Conservation (phyloP, 30 jellyfish, hydroid and myxozoan genomes). For the Pelagia noctiluca region DNA sequence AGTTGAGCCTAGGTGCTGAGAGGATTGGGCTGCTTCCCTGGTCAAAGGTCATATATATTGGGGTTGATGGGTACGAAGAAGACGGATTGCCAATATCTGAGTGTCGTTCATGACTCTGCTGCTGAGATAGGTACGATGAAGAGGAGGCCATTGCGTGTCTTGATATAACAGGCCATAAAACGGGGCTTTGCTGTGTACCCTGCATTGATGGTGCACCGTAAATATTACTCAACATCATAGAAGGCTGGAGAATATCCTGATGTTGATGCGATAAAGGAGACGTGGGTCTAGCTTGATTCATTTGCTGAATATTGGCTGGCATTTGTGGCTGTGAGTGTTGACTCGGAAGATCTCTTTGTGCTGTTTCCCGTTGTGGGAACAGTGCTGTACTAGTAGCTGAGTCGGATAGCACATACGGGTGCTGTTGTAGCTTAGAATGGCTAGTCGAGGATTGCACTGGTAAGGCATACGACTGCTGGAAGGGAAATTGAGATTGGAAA, state of each 20-base stretch:
- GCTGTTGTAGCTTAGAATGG: conserved; percentile 42
- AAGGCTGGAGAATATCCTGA: conserved; percentile 64
- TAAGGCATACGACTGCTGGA: conserved; percentile 57
- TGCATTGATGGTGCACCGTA: conserved; percentile 79
- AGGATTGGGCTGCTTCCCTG: conserved; percentile 64
- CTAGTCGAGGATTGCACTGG: conserved; percentile 46
- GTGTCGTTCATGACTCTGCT: conserved; percentile 56
- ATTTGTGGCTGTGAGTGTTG: conserved; percentile 70
- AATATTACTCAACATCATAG: conserved; percentile 40
- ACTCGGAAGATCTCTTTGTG: conserved; percentile 48
- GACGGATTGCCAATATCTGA: conserved; percentile 69
- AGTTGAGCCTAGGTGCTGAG: conserved; percentile 71
- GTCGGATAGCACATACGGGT: conserved; percentile 39
- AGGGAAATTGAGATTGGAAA: conserved; percentile 49
- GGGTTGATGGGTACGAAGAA: conserved; percentile 66
- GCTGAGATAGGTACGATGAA: conserved; percentile 60
- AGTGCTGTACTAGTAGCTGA: conserved; percentile 38
- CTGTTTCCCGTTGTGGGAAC: conserved; percentile 52
- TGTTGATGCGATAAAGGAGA: conserved; percentile 84
- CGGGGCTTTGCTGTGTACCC: conserved; percentile 76
- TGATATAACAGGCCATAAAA: conserved; percentile 92
- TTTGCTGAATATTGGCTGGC: conserved; percentile 52
- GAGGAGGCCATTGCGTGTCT: conserved; percentile 71
- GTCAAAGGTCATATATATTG: conserved; percentile 74
- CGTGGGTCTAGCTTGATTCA: conserved; percentile 63